Base-by-base conservation (phyloP, 2,113 vertebrate genomes). In the Smithornis capensis region DNA sequence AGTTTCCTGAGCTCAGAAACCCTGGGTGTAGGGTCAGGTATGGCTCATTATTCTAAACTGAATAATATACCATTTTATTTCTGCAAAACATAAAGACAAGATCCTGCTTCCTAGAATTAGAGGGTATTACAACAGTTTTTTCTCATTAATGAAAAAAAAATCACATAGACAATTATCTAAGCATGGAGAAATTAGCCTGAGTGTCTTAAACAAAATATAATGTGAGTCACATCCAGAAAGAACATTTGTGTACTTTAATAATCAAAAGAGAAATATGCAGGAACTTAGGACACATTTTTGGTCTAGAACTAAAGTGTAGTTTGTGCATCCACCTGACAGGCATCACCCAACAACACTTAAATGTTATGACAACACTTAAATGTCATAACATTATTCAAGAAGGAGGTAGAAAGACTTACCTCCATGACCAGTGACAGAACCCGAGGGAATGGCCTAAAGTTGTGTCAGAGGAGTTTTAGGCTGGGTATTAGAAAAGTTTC, bases 1-100 rank as follows among this genome's bases (percentile, higher is more conserved):
- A 19, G 9, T 12, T 10, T 1, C 38, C 23, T 64, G 29, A 82
- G 21, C 29, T 68, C 63, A 84, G 52, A 78, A 78, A 24, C 3
- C 4, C 3, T 5, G 2, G 0, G 4, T 1, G 87, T 52, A 15
- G 9, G 4, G 17, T 40, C 29, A 64, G 23, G 25, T 74, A 44
- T 29, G 9, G 11, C 9, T 85, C 31, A 37, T 82, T 69, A 31
- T 78, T 85, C 18, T 55, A 75, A 81, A 75, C 8, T 2, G 1
- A 81, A 63, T 21, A 70, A 35, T 45, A 19, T 5, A 10, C 7
- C 25, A 2, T 29, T n/a, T 31, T 50, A 76, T 79, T 75, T 68
- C 49, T 17, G 27, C 5, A 31, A 84, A 55, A 63, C 8, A 56
- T 38, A 9, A 63, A 90, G 15, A 37, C 28, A 57, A 50, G 29